A percentile compares a stretch with the other conserved stretches of the same genome.
Conservation (phyloP, 1,140 invertebrate genomes). For the Papilio helenus region DNA sequence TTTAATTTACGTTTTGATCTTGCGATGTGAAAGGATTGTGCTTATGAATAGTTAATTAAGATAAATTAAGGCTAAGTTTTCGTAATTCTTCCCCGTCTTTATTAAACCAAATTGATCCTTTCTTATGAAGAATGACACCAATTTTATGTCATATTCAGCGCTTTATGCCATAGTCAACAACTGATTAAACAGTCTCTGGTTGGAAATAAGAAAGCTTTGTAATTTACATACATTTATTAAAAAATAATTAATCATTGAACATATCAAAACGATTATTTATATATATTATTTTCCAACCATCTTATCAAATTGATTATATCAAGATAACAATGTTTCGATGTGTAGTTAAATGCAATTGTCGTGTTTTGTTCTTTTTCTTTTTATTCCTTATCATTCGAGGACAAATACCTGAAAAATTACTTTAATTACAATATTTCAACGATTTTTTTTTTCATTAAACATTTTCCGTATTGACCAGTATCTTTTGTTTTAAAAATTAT, state of each 20-base stretch:
- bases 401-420: slow-evolving; percentile 3
- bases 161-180: neutral
- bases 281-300: neutral
- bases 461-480: neutral
- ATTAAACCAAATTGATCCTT: neutral
- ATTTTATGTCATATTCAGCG: neutral
- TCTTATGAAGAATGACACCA: slow-evolving; percentile 7
- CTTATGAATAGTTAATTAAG: slow-evolving; percentile 20
- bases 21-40: neutral
- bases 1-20: neutral
- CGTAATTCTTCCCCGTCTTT: neutral
- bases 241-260: neutral
- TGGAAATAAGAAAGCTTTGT: neutral
- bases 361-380: neutral
- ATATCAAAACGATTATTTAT: neutral
- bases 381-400: neutral
- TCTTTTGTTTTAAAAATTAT: neutral
- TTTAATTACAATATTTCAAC: neutral
- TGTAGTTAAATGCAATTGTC: neutral
- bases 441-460: too few species aligned
- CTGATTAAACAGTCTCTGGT: neutral
- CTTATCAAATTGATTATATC: slow-evolving; percentile 14
- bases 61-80: slow-evolving; percentile 14
- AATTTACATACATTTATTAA: neutral
- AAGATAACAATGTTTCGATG: neutral